Percentiles rank a stretch among this genome's conserved stretches.
Evolutionary conservation across 1,140 invertebrate species (phyloP).

Genomic region (Drosophila pectinifera): DNA sequence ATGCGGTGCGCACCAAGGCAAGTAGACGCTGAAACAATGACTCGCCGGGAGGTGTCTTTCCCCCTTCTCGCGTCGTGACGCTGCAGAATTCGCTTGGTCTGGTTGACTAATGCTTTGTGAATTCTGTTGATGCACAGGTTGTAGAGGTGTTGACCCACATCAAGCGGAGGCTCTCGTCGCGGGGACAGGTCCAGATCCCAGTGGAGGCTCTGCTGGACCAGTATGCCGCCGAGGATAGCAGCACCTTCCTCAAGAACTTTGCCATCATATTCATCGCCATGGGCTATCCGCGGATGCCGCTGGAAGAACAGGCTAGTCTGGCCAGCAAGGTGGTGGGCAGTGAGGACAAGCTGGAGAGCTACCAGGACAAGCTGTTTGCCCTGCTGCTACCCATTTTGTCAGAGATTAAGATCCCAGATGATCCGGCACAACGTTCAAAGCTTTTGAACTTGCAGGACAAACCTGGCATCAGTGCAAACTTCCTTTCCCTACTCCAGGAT

Average conservation of each 20-base stretch:
- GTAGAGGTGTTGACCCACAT: constrained; percentile 97
- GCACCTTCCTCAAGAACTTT: constrained; percentile 91
- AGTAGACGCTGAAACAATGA: constrained; percentile 8
- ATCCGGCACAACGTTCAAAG: constrained; percentile 87
- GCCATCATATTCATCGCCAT: constrained; percentile 97
- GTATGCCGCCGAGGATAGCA: constrained; percentile 87
- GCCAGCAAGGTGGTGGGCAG: constrained; percentile 91
- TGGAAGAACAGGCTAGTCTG: constrained; percentile 91
- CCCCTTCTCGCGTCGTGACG: constrained; percentile 35
- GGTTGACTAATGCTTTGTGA: constrained; percentile 27
- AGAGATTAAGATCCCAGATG: constrained; percentile 89
- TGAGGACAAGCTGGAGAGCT: constrained; percentile 92
- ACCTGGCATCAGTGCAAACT: constrained; percentile 86
- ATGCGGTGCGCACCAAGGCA: constrained; percentile 93
- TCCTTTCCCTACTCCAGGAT: constrained; percentile 93
- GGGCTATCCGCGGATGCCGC: constrained; percentile 93
- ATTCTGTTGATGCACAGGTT: constrained; percentile 86
- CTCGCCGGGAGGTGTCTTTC: neutral
- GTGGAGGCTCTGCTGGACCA: constrained; percentile 93
- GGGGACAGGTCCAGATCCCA: constrained; percentile 93
- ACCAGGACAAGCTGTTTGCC: constrained; percentile 94
- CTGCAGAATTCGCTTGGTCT: constrained; percentile 37
- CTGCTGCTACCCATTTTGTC: constrained; percentile 92
- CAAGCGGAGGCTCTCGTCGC: constrained; percentile 94
- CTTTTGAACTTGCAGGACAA: constrained; percentile 87